Base-by-base conservation (phyloP, 2,797 vertebrate genomes). In the Xiphophorus birchmanni region DNA sequence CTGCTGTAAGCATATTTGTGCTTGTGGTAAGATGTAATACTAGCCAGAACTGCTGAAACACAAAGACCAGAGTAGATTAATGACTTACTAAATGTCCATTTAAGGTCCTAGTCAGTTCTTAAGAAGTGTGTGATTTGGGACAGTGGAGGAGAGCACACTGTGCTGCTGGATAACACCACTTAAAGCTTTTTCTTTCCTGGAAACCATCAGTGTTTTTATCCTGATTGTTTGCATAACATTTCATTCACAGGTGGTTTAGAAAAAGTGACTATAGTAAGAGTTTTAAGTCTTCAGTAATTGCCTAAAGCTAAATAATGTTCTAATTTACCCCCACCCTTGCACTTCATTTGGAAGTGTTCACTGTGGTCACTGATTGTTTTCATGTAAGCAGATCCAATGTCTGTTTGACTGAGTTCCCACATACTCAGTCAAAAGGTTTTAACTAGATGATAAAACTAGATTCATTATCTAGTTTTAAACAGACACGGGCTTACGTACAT, bases 51-150 rank as follows among this genome's bases (percentile, higher is more conserved):
- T 78, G 82, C 63, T 73, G 40, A 74, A 83, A 85, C 75, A 83
- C 60, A 82, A 76, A 82, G 76, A 82, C n/a, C 73, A 82, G 83
- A 77, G 80, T 76, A 75, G 47, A 90, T 81, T 81, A 88, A 88
- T 86, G 81, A 80, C 76, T 4, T 6, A 65, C 60, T 74, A 50
- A 79, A 85, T 84, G 52, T 88, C 86, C 76, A 69, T 91, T 86
- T 90, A 89, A 75, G 85, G 87, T 58, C 29, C 75, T 69, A 78
- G 86, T 76, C 32, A 77, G 21, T 63, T 80, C 76, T 82, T 56
- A 44, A 78, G 37, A 47, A 42, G 29, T 29, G 12, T 6, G 63
- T 67, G 35, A 84, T 73, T 40, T 63, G 76, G 80, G 50, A 86
- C 85, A 73, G 72, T 37, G 11, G 83, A 76, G 52, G 77, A 73